phyloP scores from a whole-genome alignment of 2,888 invertebrate species.

The Rhimphoctona megacephalus region DNA sequence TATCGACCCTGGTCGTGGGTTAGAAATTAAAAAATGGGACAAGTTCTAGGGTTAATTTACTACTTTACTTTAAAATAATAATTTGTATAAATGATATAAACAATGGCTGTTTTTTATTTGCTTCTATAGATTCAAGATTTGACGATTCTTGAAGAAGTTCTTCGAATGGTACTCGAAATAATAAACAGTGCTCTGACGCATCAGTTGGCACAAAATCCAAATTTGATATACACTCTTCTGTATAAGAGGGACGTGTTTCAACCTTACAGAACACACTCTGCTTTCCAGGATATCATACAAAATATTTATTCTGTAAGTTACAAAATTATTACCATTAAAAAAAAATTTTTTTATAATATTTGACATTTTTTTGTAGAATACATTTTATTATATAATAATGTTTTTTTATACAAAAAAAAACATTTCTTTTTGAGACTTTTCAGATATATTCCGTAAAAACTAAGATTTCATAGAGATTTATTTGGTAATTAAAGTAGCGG shows the following conservation, averaged over 20 bases:
- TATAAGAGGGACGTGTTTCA: constrained; percentile 97
- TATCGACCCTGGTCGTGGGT: no score
- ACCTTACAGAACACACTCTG: constrained; percentile 93
- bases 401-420: background rate
- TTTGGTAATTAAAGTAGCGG: no score
- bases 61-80: background rate
- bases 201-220: constrained; percentile 94
- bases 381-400: background rate
- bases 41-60: background rate
- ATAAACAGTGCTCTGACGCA: constrained; percentile 97
- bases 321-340: background rate
- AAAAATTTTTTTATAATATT: background rate
- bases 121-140: constrained; percentile 92
- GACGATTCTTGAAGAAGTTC: constrained; percentile 96
- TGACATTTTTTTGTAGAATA: background rate
- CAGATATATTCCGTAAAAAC: background rate
- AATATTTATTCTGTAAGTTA: constrained; percentile 95
- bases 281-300: constrained; percentile 96
- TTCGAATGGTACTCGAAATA: constrained; percentile 98
- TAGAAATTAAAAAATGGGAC: no score
- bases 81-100: background rate
- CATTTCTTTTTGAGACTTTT: background rate
- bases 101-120: background rate
- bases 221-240: constrained; percentile 97
- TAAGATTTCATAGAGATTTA: background rate